Base-by-base conservation (phyloP, 2,797 vertebrate genomes). In the Neosilurus mollespiculum region DNA sequence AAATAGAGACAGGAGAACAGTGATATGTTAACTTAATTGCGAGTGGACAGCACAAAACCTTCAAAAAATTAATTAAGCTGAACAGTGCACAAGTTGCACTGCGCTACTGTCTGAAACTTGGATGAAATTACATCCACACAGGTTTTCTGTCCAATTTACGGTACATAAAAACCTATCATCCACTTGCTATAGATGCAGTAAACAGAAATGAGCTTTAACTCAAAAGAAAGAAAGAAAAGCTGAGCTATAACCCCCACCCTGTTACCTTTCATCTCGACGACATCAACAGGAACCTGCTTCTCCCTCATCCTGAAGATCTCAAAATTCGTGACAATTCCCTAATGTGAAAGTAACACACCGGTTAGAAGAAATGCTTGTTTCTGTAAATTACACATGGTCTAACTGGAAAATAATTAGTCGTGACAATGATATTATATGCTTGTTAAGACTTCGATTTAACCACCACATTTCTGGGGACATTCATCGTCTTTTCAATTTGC, bases 281-380 rank as follows among this genome's bases (percentile, higher is more conserved):
- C 98, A 85, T 99, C 98, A 0, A 99, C 98, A 71, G 98, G 98
- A 84, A 99, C 98, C 91, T 99, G 98, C 80, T 99, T 99, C 90
- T 99, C 98, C 89, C 98, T 95, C 98, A 99, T 99, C 87, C 98
- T 93, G 93, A 99, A 99, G 91, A 99, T 99, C 94, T 99, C 98
- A 94, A 99, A 99, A 93, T 99, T 99, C 92, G 98, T 99, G 88
- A 99, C 98, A 67, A 99, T 96, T n/a, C 98, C 98, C 98, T 99
- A 61, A 87, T 81, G 34, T n/a, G 72, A 49, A 78, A 14, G 86
- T 51, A 1, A 84, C 1, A 62, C 0, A n/a, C 0, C 18, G 15
- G 51, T 76, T 1, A 76, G 22, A 83, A n/a, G 1, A 62, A 67
- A 78, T 58, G 30, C 56, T 3, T 22, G 0, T 18, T 34, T 59